A percentile compares a stretch with the other conserved stretches of the same genome.
These are phyloP conservation scores for Sclerurus mexicanus DNA, from an alignment of 2,113 vertebrate species.

Conservation along the genomic window DNA sequence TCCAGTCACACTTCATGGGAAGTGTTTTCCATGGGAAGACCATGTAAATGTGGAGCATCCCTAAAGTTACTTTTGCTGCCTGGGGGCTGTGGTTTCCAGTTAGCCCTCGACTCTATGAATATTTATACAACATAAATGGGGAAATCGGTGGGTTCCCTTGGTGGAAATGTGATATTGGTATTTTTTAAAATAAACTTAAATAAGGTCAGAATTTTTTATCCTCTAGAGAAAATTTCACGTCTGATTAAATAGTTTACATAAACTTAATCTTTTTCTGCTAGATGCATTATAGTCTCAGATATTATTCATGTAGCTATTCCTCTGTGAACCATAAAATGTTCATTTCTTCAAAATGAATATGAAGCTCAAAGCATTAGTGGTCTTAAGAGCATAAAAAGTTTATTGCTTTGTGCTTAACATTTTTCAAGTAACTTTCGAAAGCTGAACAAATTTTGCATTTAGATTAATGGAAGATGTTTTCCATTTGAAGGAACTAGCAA, in stretches of 20 bases:
- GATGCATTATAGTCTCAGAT: slow-evolving; percentile 83
- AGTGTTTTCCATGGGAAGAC: neutral
- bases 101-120: slow-evolving; percentile 54
- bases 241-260: slow-evolving; percentile 88
- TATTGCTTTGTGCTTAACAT: slow-evolving; percentile 85
- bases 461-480: slow-evolving; percentile 85
- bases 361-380: slow-evolving; percentile 84
- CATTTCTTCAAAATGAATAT: slow-evolving; percentile 85
- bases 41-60: rapidly evolving
- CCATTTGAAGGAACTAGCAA: slow-evolving; percentile 79
- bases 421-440: slow-evolving; percentile 84
- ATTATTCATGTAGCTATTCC: slow-evolving; percentile 85
- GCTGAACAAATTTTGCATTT: slow-evolving; percentile 85
- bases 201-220: slow-evolving; percentile 79
- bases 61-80: neutral
- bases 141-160: slow-evolving; percentile 52
- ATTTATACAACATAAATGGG: slow-evolving; percentile 61
- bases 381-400: slow-evolving; percentile 85
- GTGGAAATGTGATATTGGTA: slow-evolving; percentile 68
- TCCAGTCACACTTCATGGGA: neutral
- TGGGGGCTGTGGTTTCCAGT: neutral
- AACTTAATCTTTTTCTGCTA: slow-evolving; percentile 82
- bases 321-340: slow-evolving; percentile 86
- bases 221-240: slow-evolving; percentile 79
- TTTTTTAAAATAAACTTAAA: slow-evolving; percentile 78